Conservation (phyloP, 1,140 invertebrate genomes). For the Oryctes rhinoceros region DNA sequence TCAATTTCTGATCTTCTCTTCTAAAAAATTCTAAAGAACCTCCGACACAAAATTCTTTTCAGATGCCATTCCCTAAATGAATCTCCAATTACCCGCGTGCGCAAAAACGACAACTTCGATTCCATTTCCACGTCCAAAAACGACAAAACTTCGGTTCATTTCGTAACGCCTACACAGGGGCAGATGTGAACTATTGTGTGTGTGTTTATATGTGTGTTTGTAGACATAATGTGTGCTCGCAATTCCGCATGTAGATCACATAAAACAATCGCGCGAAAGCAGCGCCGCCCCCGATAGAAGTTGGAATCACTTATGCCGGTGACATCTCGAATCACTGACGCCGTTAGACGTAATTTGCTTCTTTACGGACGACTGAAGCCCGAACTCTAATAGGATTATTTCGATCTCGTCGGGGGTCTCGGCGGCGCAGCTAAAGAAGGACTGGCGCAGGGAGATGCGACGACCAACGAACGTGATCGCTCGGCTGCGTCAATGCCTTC, state of each 20-base stretch:
- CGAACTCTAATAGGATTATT: constrained; percentile 48
- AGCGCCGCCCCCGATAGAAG: not conserved
- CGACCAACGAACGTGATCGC: not conserved
- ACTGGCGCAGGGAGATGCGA: too few species aligned
- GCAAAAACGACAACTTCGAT: too few species aligned
- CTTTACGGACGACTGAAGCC: constrained; percentile 50
- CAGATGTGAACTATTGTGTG: too few species aligned
- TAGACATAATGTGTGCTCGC: not conserved
- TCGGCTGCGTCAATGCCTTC: not conserved
- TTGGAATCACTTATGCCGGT: constrained; percentile 51
- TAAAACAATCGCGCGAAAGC: constrained; percentile 52
- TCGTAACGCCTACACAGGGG: too few species aligned
- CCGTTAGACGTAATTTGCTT: constrained; percentile 51
- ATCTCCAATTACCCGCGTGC: too few species aligned
- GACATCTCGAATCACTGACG: constrained; percentile 49
- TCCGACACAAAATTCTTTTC: too few species aligned
- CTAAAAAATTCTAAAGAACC: too few species aligned
- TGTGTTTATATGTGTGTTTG: too few species aligned
- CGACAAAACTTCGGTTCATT: too few species aligned
- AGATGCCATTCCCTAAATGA: too few species aligned
- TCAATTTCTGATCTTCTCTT: too few species aligned
- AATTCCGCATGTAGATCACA: constrained; percentile 52
- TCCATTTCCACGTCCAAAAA: too few species aligned
- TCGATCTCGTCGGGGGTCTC: constrained; percentile 17
- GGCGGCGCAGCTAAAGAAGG: not conserved